Conservation (phyloP, 2,797 vertebrate species). For the Pipistrellus nathusii region DNA sequence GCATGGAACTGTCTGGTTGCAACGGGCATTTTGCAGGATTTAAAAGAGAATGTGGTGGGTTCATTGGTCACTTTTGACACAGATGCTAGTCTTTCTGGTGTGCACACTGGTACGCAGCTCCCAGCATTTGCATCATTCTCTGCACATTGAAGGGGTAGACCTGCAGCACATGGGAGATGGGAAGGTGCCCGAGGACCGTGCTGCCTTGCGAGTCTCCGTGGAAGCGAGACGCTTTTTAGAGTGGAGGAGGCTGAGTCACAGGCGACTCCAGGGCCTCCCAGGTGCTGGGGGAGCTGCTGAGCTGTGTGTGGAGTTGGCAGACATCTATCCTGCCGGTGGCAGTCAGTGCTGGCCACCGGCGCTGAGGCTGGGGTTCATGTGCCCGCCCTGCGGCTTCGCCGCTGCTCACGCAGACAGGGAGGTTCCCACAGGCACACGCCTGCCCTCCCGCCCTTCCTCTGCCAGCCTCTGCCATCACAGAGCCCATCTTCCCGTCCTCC, state of each 20-base stretch:
- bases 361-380: neutral
- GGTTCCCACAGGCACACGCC: neutral
- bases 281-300: neutral
- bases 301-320: too few relatives aligned
- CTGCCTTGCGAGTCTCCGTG: too few relatives aligned
- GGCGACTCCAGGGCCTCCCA: neutral
- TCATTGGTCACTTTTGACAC: neutral
- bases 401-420: accelerated
- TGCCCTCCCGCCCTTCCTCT: neutral
- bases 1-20: neutral
- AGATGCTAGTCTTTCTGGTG: accelerated
- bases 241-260: too few relatives aligned
- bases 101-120: accelerated
- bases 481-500: neutral
- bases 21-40: neutral
- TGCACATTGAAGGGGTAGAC: accelerated
- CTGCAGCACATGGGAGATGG: neutral
- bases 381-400: accelerated
- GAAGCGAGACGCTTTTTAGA: neutral
- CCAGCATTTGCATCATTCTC: neutral
- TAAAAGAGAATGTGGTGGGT: neutral
- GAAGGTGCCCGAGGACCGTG: neutral
- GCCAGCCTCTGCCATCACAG: neutral
- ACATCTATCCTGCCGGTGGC: accelerated
- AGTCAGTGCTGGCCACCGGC: neutral